These are phyloP conservation scores for Cyanoderma ruficeps DNA, from an alignment of 2,113 vertebrate genomes.

Conservation along the genomic window DNA sequence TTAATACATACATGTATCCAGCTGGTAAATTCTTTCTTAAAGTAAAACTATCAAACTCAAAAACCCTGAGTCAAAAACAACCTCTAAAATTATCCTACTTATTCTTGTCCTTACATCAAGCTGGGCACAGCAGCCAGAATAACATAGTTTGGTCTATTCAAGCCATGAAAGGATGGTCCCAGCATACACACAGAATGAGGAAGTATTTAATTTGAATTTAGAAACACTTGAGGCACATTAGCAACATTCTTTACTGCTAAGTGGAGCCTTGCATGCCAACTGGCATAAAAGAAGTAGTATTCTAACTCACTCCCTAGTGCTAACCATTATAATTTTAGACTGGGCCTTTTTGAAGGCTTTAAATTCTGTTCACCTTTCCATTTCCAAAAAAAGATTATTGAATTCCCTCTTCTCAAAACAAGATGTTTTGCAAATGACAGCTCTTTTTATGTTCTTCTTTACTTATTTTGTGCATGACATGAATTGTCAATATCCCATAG, in stretches of 20 bases:
- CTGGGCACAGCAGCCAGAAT: neutral
- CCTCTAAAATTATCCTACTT: neutral
- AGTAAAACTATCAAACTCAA: neutral
- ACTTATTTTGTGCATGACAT: neutral
- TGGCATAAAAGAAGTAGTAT: slow-evolving; percentile 7
- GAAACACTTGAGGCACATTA: slow-evolving; percentile 44
- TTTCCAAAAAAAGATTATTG: neutral
- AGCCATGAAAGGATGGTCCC: neutral
- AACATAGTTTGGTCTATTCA: neutral
- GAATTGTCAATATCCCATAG: neutral
- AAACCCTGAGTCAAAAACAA: neutral
- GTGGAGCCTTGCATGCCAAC: slow-evolving; percentile 3
- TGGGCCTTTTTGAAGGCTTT: neutral
- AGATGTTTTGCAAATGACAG: neutral
- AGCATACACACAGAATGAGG: neutral
- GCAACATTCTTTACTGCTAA: slow-evolving; percentile 1
- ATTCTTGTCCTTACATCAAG: neutral
- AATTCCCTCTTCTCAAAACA: neutral
- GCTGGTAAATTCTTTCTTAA: neutral
- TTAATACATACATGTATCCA: neutral
- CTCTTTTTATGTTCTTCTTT: neutral
- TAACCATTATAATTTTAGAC: neutral
- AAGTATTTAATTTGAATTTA: slow-evolving; percentile 55
- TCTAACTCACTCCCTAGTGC: neutral
- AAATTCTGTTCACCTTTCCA: slow-evolving; percentile 15